Conservation (phyloP, 1,140 invertebrate genomes). For the Ips typographus region DNA sequence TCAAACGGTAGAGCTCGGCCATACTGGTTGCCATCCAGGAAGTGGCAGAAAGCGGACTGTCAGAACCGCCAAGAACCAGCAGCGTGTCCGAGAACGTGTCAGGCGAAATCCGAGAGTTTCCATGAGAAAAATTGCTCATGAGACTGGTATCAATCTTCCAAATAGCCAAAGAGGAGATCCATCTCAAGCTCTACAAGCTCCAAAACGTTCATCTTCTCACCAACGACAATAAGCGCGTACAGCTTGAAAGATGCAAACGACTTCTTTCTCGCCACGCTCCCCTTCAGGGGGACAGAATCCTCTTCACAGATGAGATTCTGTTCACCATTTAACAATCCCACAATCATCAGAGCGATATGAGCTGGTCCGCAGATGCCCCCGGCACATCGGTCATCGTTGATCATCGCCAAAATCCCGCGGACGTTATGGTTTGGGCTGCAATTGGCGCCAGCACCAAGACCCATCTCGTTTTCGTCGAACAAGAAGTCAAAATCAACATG, state of each 20-base stretch:
- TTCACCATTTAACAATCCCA: no score
- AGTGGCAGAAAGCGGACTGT: no score
- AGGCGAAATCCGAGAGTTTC: not conserved
- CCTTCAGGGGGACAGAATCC: not conserved
- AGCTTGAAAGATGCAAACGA: no score
- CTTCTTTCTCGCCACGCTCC: no score
- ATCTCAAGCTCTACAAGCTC: no score
- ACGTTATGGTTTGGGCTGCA: conserved; percentile 8
- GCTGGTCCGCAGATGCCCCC: conserved; percentile 4
- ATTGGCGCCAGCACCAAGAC: conserved; percentile 5
- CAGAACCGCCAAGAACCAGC: no score
- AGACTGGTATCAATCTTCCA: not conserved
- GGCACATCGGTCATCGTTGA: conserved; percentile 8
- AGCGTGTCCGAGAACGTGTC: not conserved
- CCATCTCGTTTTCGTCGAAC: not conserved
- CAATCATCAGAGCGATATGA: conserved; percentile 9
- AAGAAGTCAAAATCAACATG: not conserved
- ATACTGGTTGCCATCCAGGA: no score
- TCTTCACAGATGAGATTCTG: conserved; percentile 1
- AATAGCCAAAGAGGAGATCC: not conserved
- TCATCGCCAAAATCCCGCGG: conserved; percentile 8
- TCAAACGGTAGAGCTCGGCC: no score
- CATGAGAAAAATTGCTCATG: conserved; percentile 3
- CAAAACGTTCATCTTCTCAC: no score
- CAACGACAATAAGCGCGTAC: no score